phyloP scores from a whole-genome alignment of 2,888 invertebrate genomes.

The Pyrochroa serraticornis region DNA sequence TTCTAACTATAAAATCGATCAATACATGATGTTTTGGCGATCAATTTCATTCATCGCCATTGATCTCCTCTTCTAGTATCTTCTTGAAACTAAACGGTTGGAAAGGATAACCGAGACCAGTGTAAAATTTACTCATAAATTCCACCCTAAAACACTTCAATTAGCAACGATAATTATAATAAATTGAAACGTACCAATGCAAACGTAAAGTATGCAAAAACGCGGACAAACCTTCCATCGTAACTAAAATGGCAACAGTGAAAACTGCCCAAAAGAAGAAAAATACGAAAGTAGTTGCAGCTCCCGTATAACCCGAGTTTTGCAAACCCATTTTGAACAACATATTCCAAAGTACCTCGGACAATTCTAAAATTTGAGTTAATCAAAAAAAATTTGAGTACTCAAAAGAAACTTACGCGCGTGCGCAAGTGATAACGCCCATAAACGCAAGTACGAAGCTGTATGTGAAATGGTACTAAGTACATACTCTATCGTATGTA shows the following conservation, averaged over 20 bases:
- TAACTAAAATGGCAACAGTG: slow-evolving; percentile 80
- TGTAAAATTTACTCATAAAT: slow-evolving; percentile 84
- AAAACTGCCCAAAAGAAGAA: slow-evolving; percentile 82
- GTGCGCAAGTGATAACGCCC: slow-evolving; percentile 96
- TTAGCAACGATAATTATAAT: background rate
- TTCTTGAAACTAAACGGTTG: slow-evolving; percentile 84
- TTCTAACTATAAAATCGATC: too few species aligned
- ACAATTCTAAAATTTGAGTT: slow-evolving; percentile 48
- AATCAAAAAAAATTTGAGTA: too few species aligned
- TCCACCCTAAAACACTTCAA: slow-evolving; percentile 73
- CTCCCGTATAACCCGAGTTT: slow-evolving; percentile 53
- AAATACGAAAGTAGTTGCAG: slow-evolving; percentile 65
- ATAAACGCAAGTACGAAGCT: slow-evolving; percentile 93
- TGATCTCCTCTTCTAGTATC: slow-evolving; percentile 67
- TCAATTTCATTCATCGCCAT: slow-evolving; percentile 46
- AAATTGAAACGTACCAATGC: slow-evolving; percentile 71
- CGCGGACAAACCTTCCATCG: slow-evolving; percentile 92
- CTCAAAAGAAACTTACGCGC: slow-evolving; percentile 85
- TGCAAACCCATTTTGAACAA: slow-evolving; percentile 38
- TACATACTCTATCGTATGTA: slow-evolving; percentile 97
- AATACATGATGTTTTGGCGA: too few species aligned
- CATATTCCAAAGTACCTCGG: slow-evolving; percentile 51
- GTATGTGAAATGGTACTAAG: slow-evolving; percentile 96
- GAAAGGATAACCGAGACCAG: slow-evolving; percentile 82
- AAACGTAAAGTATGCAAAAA: slow-evolving; percentile 88